Base-by-base conservation (phyloP, 2,797 vertebrate species). In the Sciurus carolinensis region DNA sequence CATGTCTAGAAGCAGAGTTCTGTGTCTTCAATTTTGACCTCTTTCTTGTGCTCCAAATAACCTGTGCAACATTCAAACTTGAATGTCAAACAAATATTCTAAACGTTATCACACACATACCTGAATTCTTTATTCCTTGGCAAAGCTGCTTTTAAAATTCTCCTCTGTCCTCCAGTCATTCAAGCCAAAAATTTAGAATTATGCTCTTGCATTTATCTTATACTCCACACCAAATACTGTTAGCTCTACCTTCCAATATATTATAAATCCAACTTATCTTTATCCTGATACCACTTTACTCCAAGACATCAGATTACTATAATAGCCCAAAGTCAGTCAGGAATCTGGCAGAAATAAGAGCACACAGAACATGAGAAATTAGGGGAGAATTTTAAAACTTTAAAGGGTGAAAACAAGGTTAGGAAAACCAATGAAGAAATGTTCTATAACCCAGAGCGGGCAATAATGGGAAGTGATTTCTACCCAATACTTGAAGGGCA, bases 71-170 rank as follows among this genome's bases (percentile, higher is more conserved):
- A 75, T 69, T 54, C 24, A 69, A 77, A 94, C 33, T 47, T 86
- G 84, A 93, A 75, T 57, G 18, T 89, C 39, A 82, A 84, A 75
- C 26, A 62, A 80, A 15, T 17, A 36, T 47, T 88, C 28, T 36
- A 86, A 54, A 82, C 39, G 66, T 6, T n/a, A 77, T 28, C 36
- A 54, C 13, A 39, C 11, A 64, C 54, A 80, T 22, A 82, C 44
- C 2, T 86, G 42, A 86, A 52, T 72, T 75, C 10, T 79, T 83
- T 62, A 73, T 42, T 76, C 14, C 24, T 75, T 73, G 14, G 22
- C 82, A 92, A 94, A 28, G 5, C 76, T 95, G 10, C 17, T 75
- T 91, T 92, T 91, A 79, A 39, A 83, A 28, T 71, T 92, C 7
- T 86, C 15, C n/a, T 66, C 39, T 73, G 22, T 83, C 24, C 44